These are phyloP conservation scores for Andrena flavipes DNA, from an alignment of 2,888 invertebrate genomes.

Conservation along the genomic window DNA sequence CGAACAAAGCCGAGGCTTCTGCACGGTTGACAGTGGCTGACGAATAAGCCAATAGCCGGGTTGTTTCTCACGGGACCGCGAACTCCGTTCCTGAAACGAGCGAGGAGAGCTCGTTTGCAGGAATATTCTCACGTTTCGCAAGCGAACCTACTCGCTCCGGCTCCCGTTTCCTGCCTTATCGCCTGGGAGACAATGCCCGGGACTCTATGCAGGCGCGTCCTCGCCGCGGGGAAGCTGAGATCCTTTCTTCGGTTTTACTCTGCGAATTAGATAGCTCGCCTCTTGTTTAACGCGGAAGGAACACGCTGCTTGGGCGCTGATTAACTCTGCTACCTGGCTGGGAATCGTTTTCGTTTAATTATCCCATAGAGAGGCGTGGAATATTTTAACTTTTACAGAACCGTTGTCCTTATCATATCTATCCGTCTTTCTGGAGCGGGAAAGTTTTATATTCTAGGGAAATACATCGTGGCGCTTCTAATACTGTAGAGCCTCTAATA, in stretches of 20 bases:
- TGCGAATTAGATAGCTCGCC: constrained; percentile 11
- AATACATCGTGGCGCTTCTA: too few relatives aligned
- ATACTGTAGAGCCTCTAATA: too few relatives aligned
- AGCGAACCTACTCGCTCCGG: constrained; percentile 21
- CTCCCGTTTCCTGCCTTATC: constrained; percentile 60
- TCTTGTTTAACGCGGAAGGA: background rate
- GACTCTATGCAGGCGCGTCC: background rate
- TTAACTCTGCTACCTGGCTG: background rate
- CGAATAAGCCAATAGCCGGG: constrained; percentile 53
- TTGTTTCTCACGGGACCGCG: constrained; percentile 64
- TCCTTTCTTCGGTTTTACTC: constrained; percentile 36
- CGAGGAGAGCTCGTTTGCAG: constrained; percentile 27
- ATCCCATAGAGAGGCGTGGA: background rate
- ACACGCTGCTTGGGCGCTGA: background rate
- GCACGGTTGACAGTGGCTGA: constrained; percentile 34
- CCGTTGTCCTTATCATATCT: too few relatives aligned
- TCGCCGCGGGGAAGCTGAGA: constrained; percentile 2
- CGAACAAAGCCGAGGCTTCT: constrained; percentile 29
- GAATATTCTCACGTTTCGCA: constrained; percentile 61
- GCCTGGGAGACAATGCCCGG: constrained; percentile 48
- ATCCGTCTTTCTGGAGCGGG: too few relatives aligned
- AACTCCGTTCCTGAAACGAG: constrained; percentile 37
- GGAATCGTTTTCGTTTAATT: background rate
- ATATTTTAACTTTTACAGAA: too few relatives aligned
- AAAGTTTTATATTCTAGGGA: too few relatives aligned